Base-by-base conservation (phyloP, 37 sponge, comb jelly and placozoan genomes). In the Geodia barretti region DNA sequence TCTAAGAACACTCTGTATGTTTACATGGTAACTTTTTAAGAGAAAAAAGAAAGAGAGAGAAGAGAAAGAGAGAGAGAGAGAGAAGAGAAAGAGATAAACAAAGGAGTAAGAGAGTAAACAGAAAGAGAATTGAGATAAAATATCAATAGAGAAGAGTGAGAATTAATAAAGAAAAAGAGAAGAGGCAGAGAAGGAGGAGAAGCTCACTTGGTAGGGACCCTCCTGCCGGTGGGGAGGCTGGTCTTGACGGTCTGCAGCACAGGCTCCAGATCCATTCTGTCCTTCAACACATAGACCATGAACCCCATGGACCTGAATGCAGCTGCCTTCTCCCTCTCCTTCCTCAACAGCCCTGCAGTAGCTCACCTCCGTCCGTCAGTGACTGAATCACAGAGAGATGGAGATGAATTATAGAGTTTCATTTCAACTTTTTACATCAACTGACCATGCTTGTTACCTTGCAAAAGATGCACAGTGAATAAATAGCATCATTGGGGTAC, bases 281-380 rank as follows among this genome's bases (percentile, higher is more conserved):
- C 87, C 79, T 88, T 86, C 33, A 96, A 87, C 5, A 90, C 94
- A 34, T 79, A 87, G 4, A 87, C 92, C 81, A 91, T 91, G 32
- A 84, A 82, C 34, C 97, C 97, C 30, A 96, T 79, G 34, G 94
- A 86, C 64, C 77, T 77, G 84, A 96, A 91, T 24, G 94, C 93
- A 3, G 72, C 70, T 25, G 92, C 62, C 60, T 78, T 70, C 75
- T 94, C 95, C 54, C 80, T 80, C 63, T 91, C 95, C 72, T 82
- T 87, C 29, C 65, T 80, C 26, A 94, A 33, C 83, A 91, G 7
- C 41, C 34, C 70, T 83, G 88, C 38, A 94, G 82, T 58, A 87
- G 86, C 21, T 33, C 74, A 30, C 93, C 92, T 26, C 84, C 76
- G 29, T 86, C 95, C 58, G 41, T 73, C 70, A 94, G 70, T 87